Base-by-base conservation (phyloP, 2,888 invertebrate species). In the Liopterus haemorrhoidalis region DNA sequence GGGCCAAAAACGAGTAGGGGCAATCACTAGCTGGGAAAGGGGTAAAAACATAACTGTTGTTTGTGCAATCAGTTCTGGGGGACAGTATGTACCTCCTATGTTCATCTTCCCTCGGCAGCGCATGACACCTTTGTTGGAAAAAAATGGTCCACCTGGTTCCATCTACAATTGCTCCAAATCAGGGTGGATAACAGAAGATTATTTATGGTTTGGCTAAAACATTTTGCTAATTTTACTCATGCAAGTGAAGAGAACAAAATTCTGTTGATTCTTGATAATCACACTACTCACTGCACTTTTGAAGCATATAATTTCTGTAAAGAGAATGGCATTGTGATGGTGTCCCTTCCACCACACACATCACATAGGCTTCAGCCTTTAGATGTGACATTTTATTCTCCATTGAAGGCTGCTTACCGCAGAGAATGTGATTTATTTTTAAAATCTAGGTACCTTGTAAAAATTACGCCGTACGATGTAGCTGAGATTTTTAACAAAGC, bases 341-440 rank as follows among this genome's bases (percentile, higher is more conserved):
- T 59, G 22, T 53, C 50, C 15, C 45, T 55, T 22, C 56, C 57
- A 11, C 58, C 55, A 12, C 58, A 59, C 44, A 56, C 52, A 28
- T 54, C 55, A 3, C 57, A 57, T 43, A 33, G 50, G 15, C 24
- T 59, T 12, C 59, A 59, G 39, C 56, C 54, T 11, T 46, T 53
- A 20, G 51, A 54, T 46, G 57, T 59, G 31, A 42, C 47, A 27
- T 59, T 58, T 39, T 59, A 59, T 55, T 52, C 50, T 22, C 57
- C 57, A 5, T 22, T 60, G 24, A 59, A 57, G 28, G 48, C 47
- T 4, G 58, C 37, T 46, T 59, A 56, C 40, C 51, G 50, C 22
- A 50, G 56, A 35, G 53, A 50, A 35, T 54, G 57, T 21, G 41
- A 48, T 16, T 35, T 37, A 27, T 57, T 49, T 55, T 30, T 58